phyloP scores from a whole-genome alignment of 1,140 invertebrate species.

The Lasaia peninsularis region DNA sequence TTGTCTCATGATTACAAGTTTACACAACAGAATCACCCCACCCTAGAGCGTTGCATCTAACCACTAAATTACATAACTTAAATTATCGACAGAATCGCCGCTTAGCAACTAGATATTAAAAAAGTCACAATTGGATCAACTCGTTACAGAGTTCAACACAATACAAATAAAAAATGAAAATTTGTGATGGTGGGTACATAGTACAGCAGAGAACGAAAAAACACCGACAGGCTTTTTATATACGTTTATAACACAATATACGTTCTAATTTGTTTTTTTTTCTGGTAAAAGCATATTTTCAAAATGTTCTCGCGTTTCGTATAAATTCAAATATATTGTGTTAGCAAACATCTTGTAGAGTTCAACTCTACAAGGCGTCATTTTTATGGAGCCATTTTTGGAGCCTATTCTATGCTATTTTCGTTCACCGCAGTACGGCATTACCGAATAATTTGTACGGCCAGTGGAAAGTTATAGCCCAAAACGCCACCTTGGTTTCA shows the following conservation, averaged over 20 bases:
- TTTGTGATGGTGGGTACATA: conserved; percentile 19
- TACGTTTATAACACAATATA: not conserved
- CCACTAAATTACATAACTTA: conserved; percentile 8
- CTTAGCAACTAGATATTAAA: conserved; percentile 13
- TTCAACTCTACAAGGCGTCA: too few species aligned
- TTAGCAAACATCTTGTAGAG: too few species aligned
- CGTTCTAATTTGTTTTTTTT: not conserved
- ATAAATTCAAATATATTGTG: not conserved
- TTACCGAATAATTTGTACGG: conserved; percentile 11
- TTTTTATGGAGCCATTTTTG: too few species aligned
- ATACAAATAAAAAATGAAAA: conserved; percentile 12
- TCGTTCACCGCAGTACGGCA: not conserved
- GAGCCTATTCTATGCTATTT: too few species aligned
- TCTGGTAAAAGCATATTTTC: not conserved
- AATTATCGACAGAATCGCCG: not conserved
- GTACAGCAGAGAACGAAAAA: conserved; percentile 2
- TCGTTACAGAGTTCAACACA: not conserved
- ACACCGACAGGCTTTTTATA: not conserved
- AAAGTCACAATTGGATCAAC: conserved; percentile 10
- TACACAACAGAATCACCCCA: not conserved
- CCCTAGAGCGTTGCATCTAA: not conserved
- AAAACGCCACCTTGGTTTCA: conserved; percentile 20
- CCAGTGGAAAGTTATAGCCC: conserved; percentile 25
- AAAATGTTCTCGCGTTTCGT: not conserved
- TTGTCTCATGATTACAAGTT: conserved; percentile 9